phyloP scores from a whole-genome alignment of 2,888 invertebrate species.

The Choreutis nemorana region DNA sequence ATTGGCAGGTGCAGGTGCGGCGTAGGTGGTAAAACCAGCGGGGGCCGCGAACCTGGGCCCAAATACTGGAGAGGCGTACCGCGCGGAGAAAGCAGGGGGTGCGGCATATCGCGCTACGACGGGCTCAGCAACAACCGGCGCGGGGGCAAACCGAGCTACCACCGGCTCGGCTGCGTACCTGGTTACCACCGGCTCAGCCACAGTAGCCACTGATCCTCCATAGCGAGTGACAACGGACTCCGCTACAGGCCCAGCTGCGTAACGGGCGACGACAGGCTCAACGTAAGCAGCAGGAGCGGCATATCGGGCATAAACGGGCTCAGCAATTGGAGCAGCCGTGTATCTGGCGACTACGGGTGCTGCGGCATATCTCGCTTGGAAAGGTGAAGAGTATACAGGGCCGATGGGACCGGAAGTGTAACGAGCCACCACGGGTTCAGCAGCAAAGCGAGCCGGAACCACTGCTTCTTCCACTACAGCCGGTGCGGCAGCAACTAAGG shows the following conservation, averaged over 20 bases:
- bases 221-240: constrained; percentile 15
- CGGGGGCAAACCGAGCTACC: constrained; percentile 13
- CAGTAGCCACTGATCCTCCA: no score
- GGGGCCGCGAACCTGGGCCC: constrained; percentile 15
- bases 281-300: constrained; percentile 20
- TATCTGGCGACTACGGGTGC: constrained; percentile 49
- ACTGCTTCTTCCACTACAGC: constrained; percentile 40
- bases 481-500: constrained; percentile 32
- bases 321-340: constrained; percentile 11
- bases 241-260: constrained; percentile 25
- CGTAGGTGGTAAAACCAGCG: constrained; percentile 16
- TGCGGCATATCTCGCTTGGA: constrained; percentile 16
- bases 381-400: constrained; percentile 12
- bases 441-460: constrained; percentile 23
- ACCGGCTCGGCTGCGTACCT: constrained; percentile 12
- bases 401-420: constrained; percentile 13
- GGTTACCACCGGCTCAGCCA: constrained; percentile 13
- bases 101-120: constrained; percentile 9
- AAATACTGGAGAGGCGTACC: constrained; percentile 21
- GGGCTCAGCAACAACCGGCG: constrained; percentile 7
- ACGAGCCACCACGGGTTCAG: constrained; percentile 22
- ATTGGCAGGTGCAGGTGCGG: constrained; percentile 63
- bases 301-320: constrained; percentile 19
- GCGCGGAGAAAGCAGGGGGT: constrained; percentile 17
- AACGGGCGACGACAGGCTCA: constrained; percentile 12